Evolutionary conservation across 2,888 invertebrate species (phyloP).

Genomic region (Acrobasis repandana): DNA sequence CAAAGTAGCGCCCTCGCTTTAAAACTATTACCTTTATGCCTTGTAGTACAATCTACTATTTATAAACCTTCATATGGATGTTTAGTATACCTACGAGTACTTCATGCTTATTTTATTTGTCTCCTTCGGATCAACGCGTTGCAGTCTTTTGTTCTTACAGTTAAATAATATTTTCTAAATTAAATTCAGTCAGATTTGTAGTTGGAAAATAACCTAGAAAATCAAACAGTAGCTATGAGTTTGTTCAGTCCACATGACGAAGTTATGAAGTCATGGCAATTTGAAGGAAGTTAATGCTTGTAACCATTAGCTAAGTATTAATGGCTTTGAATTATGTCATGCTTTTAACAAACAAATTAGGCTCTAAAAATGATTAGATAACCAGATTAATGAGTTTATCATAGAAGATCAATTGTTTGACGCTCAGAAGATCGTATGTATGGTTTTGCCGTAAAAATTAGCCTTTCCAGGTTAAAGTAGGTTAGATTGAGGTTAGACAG

Average conservation of each 20-base stretch:
- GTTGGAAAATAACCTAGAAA: constrained; percentile 1
- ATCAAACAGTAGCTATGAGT: neutral
- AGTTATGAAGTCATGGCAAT: constrained; percentile 11
- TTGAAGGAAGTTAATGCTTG: constrained; percentile 6
- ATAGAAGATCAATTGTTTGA: no score
- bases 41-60: no score
- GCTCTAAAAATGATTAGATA: neutral
- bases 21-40: no score
- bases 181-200: neutral
- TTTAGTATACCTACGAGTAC: no score
- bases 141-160: neutral
- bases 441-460: no score
- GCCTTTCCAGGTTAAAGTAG: no score
- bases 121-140: neutral
- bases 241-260: neutral
- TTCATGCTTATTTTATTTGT: no score
- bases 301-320: constrained; percentile 1
- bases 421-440: no score
- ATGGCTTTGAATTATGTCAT: constrained; percentile 9
- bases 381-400: neutral
- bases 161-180: neutral
- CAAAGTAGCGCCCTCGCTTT: no score
- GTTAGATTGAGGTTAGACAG: no score
- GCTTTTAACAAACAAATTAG: constrained; percentile 2
- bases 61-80: no score